Conservation (phyloP, 2,113 vertebrate species). For the Salvelinus fontinalis region DNA sequence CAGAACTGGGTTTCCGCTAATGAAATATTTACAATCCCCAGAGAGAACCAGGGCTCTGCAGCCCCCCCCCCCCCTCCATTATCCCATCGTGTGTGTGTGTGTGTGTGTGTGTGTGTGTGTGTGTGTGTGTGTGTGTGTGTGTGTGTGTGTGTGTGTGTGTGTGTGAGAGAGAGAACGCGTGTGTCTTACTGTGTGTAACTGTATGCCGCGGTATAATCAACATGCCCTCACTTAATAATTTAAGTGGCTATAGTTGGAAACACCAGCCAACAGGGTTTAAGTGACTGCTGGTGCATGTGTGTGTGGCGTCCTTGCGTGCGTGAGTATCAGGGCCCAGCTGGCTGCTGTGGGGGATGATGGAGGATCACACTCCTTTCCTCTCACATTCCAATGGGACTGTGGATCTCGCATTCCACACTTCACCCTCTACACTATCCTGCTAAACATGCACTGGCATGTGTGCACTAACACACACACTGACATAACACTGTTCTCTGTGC, state of each 20-base stretch:
- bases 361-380: background rate
- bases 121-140: conserved; percentile 5
- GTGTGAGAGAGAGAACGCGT: background rate
- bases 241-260: conserved; percentile 20
- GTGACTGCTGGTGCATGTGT: background rate
- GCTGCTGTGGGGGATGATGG: background rate
- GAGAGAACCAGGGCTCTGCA: conserved; percentile 29
- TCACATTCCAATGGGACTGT: too few species aligned
- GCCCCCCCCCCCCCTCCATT: background rate
- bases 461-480: background rate
- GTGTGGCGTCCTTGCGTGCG: background rate
- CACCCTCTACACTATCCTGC: too few species aligned
- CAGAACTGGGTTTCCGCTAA: conserved; percentile 46
- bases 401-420: too few species aligned
- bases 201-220: background rate
- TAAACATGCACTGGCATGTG: background rate
- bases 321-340: background rate
- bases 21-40: conserved; percentile 55
- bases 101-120: background rate
- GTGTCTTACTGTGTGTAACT: conserved; percentile 1
- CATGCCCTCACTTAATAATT: conserved; percentile 1
- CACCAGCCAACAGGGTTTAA: background rate
- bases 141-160: conserved; percentile 4
- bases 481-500: too few species aligned
- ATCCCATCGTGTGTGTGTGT: background rate